These are phyloP conservation scores for Astropecten irregularis DNA, from an alignment of 53 echinoderm and acorn worm genomes.

Conservation along the genomic window DNA sequence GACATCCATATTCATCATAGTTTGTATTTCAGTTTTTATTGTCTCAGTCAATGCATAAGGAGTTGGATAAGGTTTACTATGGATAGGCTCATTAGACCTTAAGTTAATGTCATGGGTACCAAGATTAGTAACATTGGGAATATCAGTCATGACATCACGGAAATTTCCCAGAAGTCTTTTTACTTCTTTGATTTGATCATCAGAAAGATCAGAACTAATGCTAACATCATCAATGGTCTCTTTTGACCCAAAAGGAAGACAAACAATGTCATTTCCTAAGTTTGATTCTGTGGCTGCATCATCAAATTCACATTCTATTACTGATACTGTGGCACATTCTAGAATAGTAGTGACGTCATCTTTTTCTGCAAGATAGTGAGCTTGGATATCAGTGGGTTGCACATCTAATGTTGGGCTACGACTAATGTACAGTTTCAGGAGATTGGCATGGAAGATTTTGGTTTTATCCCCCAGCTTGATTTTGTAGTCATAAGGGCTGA, in stretches of 20 bases:
- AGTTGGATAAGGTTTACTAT: conserved; percentile 1
- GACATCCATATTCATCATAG: background rate
- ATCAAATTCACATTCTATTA: conserved; percentile 13
- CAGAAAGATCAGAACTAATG: background rate
- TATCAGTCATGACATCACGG: conserved; percentile 9
- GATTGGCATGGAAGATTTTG: background rate
- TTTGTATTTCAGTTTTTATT: background rate
- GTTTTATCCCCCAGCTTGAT: background rate
- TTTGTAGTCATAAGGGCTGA: background rate
- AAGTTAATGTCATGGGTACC: background rate
- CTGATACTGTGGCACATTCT: background rate
- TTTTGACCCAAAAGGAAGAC: background rate
- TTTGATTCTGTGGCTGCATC: background rate
- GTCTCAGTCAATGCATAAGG: background rate
- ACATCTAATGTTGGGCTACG: background rate
- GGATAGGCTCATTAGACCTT: background rate
- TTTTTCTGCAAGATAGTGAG: no score
- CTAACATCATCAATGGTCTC: background rate
- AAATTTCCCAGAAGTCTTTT: background rate
- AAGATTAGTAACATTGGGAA: background rate
- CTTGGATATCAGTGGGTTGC: background rate
- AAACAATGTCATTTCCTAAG: background rate
- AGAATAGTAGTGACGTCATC: background rate
- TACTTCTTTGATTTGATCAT: background rate
- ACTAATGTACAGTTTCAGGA: background rate